Evolutionary conservation across 2,888 invertebrate species (phyloP).

Genomic region (Ormia ochracea): DNA sequence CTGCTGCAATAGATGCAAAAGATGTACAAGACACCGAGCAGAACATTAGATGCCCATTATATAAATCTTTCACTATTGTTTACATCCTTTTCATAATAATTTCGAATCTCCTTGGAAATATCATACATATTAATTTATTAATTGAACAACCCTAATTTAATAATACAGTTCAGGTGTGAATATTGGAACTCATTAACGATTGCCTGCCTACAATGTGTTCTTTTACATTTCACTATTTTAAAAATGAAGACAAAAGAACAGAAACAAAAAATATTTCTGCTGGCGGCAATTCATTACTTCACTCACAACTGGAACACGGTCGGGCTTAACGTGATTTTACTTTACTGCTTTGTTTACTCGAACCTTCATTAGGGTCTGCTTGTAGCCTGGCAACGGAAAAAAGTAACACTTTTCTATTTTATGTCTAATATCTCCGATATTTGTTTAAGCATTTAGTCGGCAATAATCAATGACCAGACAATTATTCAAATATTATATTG

Average conservation of each 20-base stretch:
- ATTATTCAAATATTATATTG: slow-evolving; percentile 17
- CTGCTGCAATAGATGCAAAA: too few relatives aligned
- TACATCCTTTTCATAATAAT: not conserved
- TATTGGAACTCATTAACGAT: slow-evolving; percentile 49
- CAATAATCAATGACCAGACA: slow-evolving; percentile 55
- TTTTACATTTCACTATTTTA: not conserved
- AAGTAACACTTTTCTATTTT: slow-evolving; percentile 37
- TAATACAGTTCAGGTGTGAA: slow-evolving; percentile 23
- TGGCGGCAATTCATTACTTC: slow-evolving; percentile 35
- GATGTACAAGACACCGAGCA: too few relatives aligned
- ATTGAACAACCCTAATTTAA: not conserved
- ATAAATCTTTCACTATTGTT: not conserved
- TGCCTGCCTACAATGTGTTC: not conserved
- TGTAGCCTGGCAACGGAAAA: slow-evolving; percentile 40
- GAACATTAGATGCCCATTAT: too few relatives aligned
- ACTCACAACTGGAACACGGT: not conserved
- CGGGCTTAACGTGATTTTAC: not conserved
- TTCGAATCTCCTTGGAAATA: not conserved
- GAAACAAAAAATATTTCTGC: slow-evolving; percentile 37
- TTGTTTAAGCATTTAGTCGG: slow-evolving; percentile 52
- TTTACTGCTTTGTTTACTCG: not conserved
- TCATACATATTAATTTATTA: not conserved
- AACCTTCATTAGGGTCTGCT: slow-evolving; percentile 25
- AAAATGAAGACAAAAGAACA: too few relatives aligned
- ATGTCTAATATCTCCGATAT: slow-evolving; percentile 7